Conservation (phyloP, 2,888 invertebrate genomes). For the Galerucella pusilla region DNA sequence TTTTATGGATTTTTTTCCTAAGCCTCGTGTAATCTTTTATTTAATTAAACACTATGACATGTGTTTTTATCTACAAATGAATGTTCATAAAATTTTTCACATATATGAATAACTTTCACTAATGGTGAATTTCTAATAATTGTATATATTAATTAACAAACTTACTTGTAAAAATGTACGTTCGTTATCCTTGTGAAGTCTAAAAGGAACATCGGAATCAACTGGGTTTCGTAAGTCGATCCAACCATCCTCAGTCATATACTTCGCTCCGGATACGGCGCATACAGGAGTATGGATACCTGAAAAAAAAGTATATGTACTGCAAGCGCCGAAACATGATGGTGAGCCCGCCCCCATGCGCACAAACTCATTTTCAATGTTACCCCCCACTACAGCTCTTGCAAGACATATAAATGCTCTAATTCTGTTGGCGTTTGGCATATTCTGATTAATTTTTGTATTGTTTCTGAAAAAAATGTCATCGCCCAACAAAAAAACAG, state of each 20-base stretch:
- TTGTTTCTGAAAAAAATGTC: too few species aligned
- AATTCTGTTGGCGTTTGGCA: too few species aligned
- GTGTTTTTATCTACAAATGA: neutral
- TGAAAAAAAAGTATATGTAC: conserved; percentile 56
- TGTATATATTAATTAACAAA: neutral
- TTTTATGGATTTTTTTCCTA: neutral
- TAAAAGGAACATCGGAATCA: conserved; percentile 83
- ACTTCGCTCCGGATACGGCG: conserved; percentile 87
- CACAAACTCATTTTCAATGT: too few species aligned
- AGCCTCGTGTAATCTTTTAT: neutral
- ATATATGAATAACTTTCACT: neutral
- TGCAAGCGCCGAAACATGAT: too few species aligned
- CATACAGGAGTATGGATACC: conserved; percentile 85
- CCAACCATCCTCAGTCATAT: conserved; percentile 82
- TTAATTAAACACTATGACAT: neutral
- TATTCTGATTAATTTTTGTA: too few species aligned
- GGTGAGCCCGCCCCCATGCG: too few species aligned
- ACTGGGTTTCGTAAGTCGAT: conserved; percentile 81
- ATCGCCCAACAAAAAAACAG: too few species aligned
- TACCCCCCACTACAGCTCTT: too few species aligned
- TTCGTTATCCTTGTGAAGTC: conserved; percentile 83
- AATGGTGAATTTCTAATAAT: neutral
- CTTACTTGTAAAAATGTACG: conserved; percentile 82
- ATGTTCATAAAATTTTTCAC: neutral
- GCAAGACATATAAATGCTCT: too few species aligned